phyloP scores from a whole-genome alignment of 2,888 invertebrate genomes.

The Coecobrya sp. region DNA sequence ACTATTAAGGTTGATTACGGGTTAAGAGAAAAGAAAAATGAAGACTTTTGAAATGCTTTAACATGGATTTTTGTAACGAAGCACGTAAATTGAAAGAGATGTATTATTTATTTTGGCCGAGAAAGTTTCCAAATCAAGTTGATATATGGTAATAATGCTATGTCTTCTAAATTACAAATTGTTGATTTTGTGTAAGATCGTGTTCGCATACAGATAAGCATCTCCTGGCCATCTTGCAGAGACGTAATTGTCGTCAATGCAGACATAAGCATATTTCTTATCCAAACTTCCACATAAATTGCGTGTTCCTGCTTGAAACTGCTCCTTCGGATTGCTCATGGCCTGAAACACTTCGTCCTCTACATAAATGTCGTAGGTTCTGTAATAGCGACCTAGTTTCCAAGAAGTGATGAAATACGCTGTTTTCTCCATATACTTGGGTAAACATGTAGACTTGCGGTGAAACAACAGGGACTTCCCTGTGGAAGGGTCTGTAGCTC shows the following conservation, averaged over 20 bases:
- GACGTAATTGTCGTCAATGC: conserved; percentile 84
- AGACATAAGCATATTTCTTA: conserved; percentile 83
- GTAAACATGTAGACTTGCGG: conserved; percentile 83
- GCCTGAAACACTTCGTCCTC: conserved; percentile 83
- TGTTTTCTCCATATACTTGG: conserved; percentile 85
- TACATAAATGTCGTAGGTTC: conserved; percentile 84
- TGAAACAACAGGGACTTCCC: conserved; percentile 84
- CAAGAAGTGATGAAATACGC: conserved; percentile 84
- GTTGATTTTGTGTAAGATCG: conserved; percentile 80
- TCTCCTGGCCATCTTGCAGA: conserved; percentile 85
- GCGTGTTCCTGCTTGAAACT: conserved; percentile 81
- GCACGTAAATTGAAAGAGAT: too few species aligned
- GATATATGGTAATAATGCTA: neutral
- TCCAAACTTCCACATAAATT: conserved; percentile 83
- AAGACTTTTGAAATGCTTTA: neutral
- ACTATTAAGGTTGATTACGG: conserved; percentile 62
- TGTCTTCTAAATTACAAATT: conserved; percentile 45
- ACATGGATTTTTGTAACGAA: too few species aligned
- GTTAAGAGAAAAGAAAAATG: neutral
- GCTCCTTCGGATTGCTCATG: conserved; percentile 80
- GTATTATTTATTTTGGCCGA: neutral
- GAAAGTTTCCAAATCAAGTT: neutral
- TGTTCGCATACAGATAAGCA: conserved; percentile 81
- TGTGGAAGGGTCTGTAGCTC: conserved; percentile 82
- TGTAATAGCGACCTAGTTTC: conserved; percentile 85